A percentile compares a stretch with the other conserved stretches of the same genome.
These are phyloP conservation scores for Nephrotoma appendiculata DNA, from an alignment of 2,888 invertebrate species.

Conservation along the genomic window DNA sequence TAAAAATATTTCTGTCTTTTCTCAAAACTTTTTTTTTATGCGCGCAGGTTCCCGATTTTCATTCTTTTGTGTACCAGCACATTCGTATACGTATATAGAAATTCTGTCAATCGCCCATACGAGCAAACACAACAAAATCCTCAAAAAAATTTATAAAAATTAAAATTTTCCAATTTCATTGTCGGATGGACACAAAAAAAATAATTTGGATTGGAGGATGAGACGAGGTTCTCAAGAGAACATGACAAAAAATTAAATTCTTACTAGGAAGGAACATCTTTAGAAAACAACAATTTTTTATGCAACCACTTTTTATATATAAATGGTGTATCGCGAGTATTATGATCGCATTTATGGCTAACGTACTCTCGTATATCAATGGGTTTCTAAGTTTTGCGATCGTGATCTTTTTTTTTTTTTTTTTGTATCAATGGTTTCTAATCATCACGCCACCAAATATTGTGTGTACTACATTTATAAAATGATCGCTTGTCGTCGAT, in stretches of 20 bases:
- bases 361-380: not conserved
- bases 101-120: not conserved
- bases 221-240: not conserved
- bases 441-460: not conserved
- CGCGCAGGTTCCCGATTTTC: not conserved
- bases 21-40: not conserved
- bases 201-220: not conserved
- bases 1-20: not conserved
- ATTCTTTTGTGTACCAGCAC: not conserved
- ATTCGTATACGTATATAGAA: not conserved
- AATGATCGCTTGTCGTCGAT: not conserved
- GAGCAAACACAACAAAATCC: not conserved
- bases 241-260: not conserved
- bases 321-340: not conserved
- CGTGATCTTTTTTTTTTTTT: not conserved
- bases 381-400: not conserved
- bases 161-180: not conserved
- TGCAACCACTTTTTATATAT: not conserved
- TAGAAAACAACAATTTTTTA: not conserved
- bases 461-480: not conserved
- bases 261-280: not conserved
- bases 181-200: not conserved
- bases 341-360: not conserved
- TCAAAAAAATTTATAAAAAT: not conserved
- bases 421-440: not conserved